These are phyloP conservation scores for Ceratothoa steindachneri DNA, from an alignment of 2,888 invertebrate species.

Conservation along the genomic window DNA sequence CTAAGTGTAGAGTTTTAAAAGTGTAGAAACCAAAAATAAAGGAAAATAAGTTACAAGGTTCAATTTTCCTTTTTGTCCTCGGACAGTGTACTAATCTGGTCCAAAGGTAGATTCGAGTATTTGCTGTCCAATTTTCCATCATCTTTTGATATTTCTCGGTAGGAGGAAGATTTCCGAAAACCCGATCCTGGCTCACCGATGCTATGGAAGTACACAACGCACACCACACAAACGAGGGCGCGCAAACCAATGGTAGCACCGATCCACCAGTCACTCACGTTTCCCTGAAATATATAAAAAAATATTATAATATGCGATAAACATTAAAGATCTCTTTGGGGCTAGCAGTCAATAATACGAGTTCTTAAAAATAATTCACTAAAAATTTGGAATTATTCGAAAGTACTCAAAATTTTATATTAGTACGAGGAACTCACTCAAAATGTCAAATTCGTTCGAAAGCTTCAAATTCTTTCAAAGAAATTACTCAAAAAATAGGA, in stretches of 20 bases:
- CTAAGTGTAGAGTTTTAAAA: no score
- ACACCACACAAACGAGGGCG: slow-evolving; percentile 30
- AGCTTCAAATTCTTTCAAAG: no score
- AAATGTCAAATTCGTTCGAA: no score
- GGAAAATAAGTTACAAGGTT: neutral
- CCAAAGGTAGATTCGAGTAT: neutral
- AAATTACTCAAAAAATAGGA: no score
- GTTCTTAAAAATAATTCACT: no score
- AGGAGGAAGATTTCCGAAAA: slow-evolving; percentile 39
- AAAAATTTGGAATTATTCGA: no score
- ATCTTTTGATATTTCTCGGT: slow-evolving; percentile 39
- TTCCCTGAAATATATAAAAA: slow-evolving; percentile 18
- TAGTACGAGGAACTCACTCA: no score
- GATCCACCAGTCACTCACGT: slow-evolving; percentile 7
- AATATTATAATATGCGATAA: no score
- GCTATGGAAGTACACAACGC: slow-evolving; percentile 39
- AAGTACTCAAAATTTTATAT: no score
- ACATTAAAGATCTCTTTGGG: no score
- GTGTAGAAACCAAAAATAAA: neutral
- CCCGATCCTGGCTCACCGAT: slow-evolving; percentile 47
- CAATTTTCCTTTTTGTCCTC: neutral
- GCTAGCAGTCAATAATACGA: no score
- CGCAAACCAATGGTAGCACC: slow-evolving; percentile 14
- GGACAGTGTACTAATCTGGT: neutral
- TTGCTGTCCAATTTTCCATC: slow-evolving; percentile 6